phyloP scores from a whole-genome alignment of 2,888 invertebrate genomes.

The Halictus quadricinctus region DNA sequence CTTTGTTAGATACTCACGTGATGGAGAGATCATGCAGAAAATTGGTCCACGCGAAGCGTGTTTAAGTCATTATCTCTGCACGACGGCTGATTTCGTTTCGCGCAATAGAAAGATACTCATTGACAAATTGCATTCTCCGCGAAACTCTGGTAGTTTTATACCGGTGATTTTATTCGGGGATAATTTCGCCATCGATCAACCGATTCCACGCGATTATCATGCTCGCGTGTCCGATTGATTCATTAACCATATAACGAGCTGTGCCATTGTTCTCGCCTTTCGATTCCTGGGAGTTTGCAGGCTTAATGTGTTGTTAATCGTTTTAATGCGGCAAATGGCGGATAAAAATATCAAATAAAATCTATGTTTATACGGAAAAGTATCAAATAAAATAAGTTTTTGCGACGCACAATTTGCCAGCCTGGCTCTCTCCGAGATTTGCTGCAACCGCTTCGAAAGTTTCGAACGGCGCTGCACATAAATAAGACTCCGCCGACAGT shows the following conservation, averaged over 20 bases:
- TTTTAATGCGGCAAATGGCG: no score
- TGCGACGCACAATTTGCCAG: no score
- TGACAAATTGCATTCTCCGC: neutral
- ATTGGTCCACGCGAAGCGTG: neutral
- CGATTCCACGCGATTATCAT: conserved; percentile 17
- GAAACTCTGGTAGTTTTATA: neutral
- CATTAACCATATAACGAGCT: conserved; percentile 41
- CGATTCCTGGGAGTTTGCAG: no score
- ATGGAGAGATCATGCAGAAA: conserved; percentile 20
- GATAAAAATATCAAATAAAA: no score
- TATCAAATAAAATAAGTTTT: no score
- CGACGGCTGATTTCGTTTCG: neutral
- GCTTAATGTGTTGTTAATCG: no score
- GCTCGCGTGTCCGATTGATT: conserved; percentile 37
- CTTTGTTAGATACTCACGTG: neutral
- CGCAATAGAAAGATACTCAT: neutral
- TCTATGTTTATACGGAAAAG: no score
- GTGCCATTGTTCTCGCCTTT: conserved; percentile 23
- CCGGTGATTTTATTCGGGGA: neutral
- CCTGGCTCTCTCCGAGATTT: no score
- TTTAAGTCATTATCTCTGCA: conserved; percentile 27
- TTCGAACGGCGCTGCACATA: no score
- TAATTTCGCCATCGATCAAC: neutral
- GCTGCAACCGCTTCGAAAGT: no score
- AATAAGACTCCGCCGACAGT: no score